These are phyloP conservation scores for Limnothrissa miodon DNA, from an alignment of 2,113 vertebrate genomes.

Conservation along the genomic window DNA sequence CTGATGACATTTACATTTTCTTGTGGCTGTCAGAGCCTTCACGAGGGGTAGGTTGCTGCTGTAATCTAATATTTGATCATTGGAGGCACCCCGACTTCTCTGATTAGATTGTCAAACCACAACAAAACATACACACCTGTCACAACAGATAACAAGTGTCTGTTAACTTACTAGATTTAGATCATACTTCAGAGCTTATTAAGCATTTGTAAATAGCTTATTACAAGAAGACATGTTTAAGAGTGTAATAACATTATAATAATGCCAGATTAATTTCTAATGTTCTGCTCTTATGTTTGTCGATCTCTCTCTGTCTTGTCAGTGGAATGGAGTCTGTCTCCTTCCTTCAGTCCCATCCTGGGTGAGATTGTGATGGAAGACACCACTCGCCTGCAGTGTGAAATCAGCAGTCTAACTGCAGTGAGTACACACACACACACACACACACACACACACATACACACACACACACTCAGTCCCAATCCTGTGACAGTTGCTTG, in stretches of 20 bases:
- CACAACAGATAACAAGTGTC: not conserved
- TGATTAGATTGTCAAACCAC: not conserved
- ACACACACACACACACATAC: constrained; percentile 23
- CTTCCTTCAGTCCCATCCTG: constrained; percentile 69
- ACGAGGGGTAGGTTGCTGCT: not conserved
- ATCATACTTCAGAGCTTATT: not conserved
- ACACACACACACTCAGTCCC: not conserved
- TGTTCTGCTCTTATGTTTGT: not conserved
- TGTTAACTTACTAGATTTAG: not conserved
- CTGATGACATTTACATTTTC: not conserved
- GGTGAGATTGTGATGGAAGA: constrained; percentile 81
- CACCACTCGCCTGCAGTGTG: constrained; percentile 72
- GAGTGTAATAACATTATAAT: not conserved
- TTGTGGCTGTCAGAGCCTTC: not conserved
- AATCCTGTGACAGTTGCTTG: not conserved
- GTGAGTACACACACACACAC: constrained; percentile 67
- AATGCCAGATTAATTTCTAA: not conserved
- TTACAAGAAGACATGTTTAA: not conserved
- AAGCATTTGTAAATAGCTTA: constrained; percentile 13
- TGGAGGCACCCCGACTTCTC: not conserved
- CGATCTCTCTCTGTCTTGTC: constrained; percentile 51
- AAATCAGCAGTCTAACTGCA: constrained; percentile 77
- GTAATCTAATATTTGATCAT: not conserved
- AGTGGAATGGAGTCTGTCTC: constrained; percentile 84
- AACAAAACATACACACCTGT: not conserved